phyloP scores from a whole-genome alignment of 2,797 vertebrate species.

The Neomorphus geoffroyi region DNA sequence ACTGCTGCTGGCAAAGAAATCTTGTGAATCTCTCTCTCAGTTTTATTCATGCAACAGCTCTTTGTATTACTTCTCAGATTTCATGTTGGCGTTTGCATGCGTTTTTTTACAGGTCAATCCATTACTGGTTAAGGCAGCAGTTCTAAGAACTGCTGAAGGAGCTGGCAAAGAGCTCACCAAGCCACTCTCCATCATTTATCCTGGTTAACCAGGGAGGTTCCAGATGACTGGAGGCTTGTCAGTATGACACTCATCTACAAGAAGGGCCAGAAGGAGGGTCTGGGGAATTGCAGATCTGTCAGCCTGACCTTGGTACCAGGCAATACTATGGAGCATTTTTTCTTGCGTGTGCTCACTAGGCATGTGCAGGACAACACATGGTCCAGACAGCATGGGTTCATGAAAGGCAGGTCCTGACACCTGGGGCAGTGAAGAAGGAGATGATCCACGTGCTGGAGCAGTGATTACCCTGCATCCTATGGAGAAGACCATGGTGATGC shows the following conservation, averaged over 20 bases:
- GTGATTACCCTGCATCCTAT: neutral
- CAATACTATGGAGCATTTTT: too few species aligned
- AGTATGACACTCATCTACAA: too few species aligned
- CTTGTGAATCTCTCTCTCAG: neutral
- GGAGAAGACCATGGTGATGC: neutral
- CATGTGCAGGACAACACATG: too few species aligned
- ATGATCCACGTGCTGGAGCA: accelerated
- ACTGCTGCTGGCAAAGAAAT: neutral
- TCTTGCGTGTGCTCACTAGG: too few species aligned
- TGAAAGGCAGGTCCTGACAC: too few species aligned
- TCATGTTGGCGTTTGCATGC: neutral
- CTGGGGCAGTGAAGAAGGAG: neutral
- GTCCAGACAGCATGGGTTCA: too few species aligned
- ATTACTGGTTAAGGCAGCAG: neutral
- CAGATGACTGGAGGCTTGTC: neutral
- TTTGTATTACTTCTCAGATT: neutral
- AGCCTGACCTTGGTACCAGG: too few species aligned
- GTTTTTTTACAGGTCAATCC: neutral
- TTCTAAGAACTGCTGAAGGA: neutral
- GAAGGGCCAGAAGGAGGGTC: too few species aligned
- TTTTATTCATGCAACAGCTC: neutral
- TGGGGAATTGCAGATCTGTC: too few species aligned
- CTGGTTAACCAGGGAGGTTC: neutral
- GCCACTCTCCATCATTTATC: neutral
- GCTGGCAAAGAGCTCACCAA: neutral